Percentiles rank a stretch among this genome's conserved stretches.
Evolutionary conservation across 1,140 invertebrate genomes (phyloP).

Genomic region (Berghia stephanieae): DNA sequence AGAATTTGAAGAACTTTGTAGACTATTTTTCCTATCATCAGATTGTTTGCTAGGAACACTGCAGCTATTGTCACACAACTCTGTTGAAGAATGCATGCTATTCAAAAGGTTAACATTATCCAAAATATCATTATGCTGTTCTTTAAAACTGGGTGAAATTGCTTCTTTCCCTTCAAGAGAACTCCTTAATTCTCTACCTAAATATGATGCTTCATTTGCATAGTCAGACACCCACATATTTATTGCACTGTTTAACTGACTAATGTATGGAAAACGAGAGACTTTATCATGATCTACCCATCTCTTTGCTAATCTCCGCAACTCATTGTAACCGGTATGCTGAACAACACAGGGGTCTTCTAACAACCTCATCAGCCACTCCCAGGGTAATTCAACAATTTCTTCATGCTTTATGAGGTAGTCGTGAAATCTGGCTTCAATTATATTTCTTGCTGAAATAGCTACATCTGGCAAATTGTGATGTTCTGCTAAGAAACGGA

Average conservation of each 20-base stretch:
- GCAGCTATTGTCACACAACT: not conserved
- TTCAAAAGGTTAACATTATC: not conserved
- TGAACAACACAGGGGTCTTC: constrained; percentile 55
- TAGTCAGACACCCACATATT: constrained; percentile 57
- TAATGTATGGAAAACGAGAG: constrained; percentile 40
- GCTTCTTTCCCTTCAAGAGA: constrained; percentile 39
- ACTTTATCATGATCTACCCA: constrained; percentile 58
- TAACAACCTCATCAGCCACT: constrained; percentile 51
- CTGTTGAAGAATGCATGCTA: not conserved
- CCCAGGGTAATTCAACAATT: constrained; percentile 62
- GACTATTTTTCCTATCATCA: not conserved
- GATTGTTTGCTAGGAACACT: not conserved
- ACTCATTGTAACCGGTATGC: constrained; percentile 55
- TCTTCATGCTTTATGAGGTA: constrained; percentile 61
- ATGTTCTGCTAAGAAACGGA: constrained; percentile 57
- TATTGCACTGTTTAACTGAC: constrained; percentile 48
- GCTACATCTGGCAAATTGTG: constrained; percentile 59
- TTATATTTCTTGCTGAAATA: constrained; percentile 53
- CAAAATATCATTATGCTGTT: not conserved
- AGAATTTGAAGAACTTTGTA: not conserved
- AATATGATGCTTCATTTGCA: constrained; percentile 44
- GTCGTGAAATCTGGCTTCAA: constrained; percentile 62
- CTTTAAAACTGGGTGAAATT: not conserved
- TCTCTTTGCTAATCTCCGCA: constrained; percentile 51
- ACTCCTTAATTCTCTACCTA: constrained; percentile 39